Base-by-base conservation (phyloP, 1,140 invertebrate species). In the Cherax quadricarinatus region DNA sequence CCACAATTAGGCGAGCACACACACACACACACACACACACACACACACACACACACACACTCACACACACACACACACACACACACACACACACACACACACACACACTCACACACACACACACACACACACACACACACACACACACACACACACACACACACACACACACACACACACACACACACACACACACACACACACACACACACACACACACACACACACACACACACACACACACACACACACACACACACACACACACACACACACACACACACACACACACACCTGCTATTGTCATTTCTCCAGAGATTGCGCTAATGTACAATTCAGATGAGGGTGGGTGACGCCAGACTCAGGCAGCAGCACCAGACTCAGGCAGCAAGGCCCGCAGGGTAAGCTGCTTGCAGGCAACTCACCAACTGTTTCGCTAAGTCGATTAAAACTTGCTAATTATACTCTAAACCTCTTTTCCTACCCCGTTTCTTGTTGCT, bases 401-500 rank as follows among this genome's bases (percentile, higher is more conserved):
- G 60, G 73, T 57, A 66, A 80, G 87, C 75, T 60, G 87, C 87
- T 81, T 82, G 78, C 60, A 57, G 30, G n/a, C 21, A 78, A 81
- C 75, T 78, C 57, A 41, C 75, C 87, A 88, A 88, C 78, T 88
- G 87, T 62, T 51, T 80, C 87, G 24, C n/a, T 88, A 88, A 88
- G 87, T 88, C 79, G 87, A 88, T 88, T 88, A 88, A 81, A 88
- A 88, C 87, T 88, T 82, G 87, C 53, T 88, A 88, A 88, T 88
- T 88, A 88, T 82, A 78, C 87, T 88, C 73, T 88, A 88, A 88
- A 88, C 87, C 87, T 88, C 78, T 88, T 88, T 87, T 87, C 73
- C 18, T 57, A 51, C n/a, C 41, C 85, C 30, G 66, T 84, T 79
- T 87, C 86, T 87, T 87, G 73, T 79, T 87, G 62, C 53, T 66